These are phyloP conservation scores for Alethe diademata DNA, from an alignment of 2,113 vertebrate species.

Conservation along the genomic window DNA sequence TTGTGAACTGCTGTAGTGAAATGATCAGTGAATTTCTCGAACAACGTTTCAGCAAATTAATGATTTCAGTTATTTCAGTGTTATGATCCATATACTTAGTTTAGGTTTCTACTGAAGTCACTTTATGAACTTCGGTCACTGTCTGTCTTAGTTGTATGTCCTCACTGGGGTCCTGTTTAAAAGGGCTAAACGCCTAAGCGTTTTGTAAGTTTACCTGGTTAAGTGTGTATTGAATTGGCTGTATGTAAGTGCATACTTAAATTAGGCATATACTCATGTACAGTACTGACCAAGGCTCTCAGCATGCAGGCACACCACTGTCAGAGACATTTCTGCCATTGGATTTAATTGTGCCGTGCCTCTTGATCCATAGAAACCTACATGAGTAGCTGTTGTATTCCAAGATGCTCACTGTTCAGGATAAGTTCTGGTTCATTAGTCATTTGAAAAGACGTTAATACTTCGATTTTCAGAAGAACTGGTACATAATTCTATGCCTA, in stretches of 20 bases:
- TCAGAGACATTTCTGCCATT: not conserved
- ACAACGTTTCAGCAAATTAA: not conserved
- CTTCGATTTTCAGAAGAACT: not conserved
- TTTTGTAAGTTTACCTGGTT: not conserved
- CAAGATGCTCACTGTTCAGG: not conserved
- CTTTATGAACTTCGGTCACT: not conserved
- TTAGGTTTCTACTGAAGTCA: not conserved
- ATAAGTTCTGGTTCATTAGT: not conserved
- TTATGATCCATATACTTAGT: not conserved
- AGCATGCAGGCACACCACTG: not conserved
- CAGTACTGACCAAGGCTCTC: not conserved
- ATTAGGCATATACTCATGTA: constrained; percentile 34
- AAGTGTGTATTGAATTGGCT: not conserved
- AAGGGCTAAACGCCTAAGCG: not conserved
- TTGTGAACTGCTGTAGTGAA: not conserved
- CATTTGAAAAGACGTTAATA: not conserved
- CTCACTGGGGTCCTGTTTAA: not conserved
- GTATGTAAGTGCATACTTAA: constrained; percentile 8
- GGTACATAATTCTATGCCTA: constrained; percentile 38
- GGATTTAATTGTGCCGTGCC: not conserved
- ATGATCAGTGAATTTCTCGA: not conserved
- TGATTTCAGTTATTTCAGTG: not conserved
- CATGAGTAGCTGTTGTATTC: not conserved
- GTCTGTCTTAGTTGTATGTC: not conserved
- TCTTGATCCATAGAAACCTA: not conserved